Base-by-base conservation (phyloP, 1,140 invertebrate genomes). In the Saxidomus purpurata region DNA sequence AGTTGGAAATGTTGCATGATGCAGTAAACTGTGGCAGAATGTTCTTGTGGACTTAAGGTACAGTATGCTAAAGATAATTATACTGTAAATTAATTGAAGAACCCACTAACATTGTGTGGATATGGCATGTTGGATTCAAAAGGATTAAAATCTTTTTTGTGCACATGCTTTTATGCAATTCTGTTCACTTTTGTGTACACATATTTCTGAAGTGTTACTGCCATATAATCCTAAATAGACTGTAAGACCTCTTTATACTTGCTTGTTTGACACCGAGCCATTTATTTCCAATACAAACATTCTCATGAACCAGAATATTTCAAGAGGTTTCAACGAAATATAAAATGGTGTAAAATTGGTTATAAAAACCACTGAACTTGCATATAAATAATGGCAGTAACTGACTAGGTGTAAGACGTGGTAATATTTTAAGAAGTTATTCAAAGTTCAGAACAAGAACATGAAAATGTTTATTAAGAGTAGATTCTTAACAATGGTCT, bases 391-490 rank as follows among this genome's bases (percentile, higher is more conserved):
- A 71, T 71, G 59, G 59, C n/a, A 63, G 59, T 28, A n/a, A 63
- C 67, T 71, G 34, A 71, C 67, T 38, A 28, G 67, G 67, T 71
- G 67, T 71, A 71, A 71, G 36, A 79, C 13, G 19, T n/a, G 43
- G 31, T 79, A 34, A 52, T 79, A 38, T 79, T 52, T 79, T 47
- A 79, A 52, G 43, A 79, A 47, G 76, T 28, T 79, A n/a, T 79
- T 79, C 76, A 47, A 52, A 79, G 43, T 79, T 79, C 76, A 79
- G 6, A 79, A 79, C 76, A 52, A 79, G 76, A 79, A 49, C 76
- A 79, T 79, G 49, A 79, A 79, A 79, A 79, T 38, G 17, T 79
- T 79, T 79, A 79, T 79, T 79, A 79, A 79, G 40, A 79, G 76
- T 52, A 52, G 76, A 47, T 52, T 52, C 76, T 52, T 28, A 49